Evolutionary conservation across 2,888 invertebrate genomes (phyloP).

Genomic region (Caenorhabditis drosophilae): DNA sequence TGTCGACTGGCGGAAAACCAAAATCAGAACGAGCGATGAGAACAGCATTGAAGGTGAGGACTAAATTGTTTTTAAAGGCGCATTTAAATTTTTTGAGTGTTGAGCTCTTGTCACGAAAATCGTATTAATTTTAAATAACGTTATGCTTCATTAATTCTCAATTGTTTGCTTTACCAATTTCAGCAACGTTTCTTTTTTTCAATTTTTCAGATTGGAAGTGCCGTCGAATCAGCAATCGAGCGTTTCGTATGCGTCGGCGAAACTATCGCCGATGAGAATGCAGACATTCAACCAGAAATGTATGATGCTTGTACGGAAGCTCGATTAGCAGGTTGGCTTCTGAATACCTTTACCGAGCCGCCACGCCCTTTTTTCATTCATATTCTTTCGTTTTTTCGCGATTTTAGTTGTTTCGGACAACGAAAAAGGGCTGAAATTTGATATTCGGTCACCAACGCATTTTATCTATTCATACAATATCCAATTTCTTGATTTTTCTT

Average conservation of each 20-base stretch:
- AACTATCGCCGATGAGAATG: conserved; percentile 96
- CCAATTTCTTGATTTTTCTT: no score
- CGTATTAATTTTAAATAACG: no score
- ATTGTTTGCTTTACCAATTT: no score
- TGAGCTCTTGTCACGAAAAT: no score
- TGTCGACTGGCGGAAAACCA: conserved; percentile 75
- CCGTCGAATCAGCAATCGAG: conserved; percentile 94
- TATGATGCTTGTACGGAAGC: conserved; percentile 97
- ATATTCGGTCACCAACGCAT: no score
- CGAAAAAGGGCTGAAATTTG: no score
- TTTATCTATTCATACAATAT: no score
- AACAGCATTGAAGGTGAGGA: conserved; percentile 76
- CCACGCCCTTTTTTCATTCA: not conserved
- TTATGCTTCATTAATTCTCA: no score
- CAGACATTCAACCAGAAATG: conserved; percentile 95
- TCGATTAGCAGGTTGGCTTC: conserved; percentile 85
- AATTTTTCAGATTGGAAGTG: conserved; percentile 84
- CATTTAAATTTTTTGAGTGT: not conserved
- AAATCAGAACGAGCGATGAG: conserved; percentile 76
- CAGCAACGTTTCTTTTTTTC: no score
- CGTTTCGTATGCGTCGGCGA: conserved; percentile 97
- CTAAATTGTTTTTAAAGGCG: not conserved
- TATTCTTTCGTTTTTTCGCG: not conserved
- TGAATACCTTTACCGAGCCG: no score
- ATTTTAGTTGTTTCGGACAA: no score